Evolutionary conservation across 2,113 vertebrate genomes (phyloP).

Genomic region (Phasianus colchicus): DNA sequence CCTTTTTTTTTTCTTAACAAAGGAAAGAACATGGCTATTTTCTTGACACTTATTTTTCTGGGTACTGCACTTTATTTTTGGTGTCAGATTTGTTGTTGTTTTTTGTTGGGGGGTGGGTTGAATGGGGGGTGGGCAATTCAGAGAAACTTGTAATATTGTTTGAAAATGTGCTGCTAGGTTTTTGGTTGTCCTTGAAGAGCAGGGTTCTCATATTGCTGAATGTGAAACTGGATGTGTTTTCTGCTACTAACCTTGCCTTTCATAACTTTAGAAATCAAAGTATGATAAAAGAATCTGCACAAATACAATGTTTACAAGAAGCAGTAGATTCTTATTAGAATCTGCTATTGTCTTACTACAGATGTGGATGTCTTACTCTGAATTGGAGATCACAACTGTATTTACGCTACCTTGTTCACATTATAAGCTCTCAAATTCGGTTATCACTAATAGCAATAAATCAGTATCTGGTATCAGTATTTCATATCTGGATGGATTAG

Average conservation of each 20-base stretch:
- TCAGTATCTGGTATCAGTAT: slow-evolving; percentile 74
- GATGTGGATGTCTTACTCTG: slow-evolving; percentile 69
- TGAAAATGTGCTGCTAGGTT: slow-evolving; percentile 83
- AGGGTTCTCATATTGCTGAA: slow-evolving; percentile 76
- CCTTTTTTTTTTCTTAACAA: slow-evolving; percentile 31
- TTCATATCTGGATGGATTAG: slow-evolving; percentile 69
- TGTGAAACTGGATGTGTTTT: slow-evolving; percentile 80
- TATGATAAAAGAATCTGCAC: slow-evolving; percentile 78
- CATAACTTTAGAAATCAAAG: slow-evolving; percentile 77
- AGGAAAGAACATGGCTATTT: slow-evolving; percentile 81
- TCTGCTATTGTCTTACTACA: slow-evolving; percentile 77
- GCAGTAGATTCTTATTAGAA: slow-evolving; percentile 74
- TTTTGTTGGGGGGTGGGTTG: not conserved
- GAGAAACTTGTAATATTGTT: slow-evolving; percentile 72
- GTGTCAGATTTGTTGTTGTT: slow-evolving; percentile 59
- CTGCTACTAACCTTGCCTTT: slow-evolving; percentile 84
- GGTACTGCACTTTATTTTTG: slow-evolving; percentile 96
- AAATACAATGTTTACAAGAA: slow-evolving; percentile 83
- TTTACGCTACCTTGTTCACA: slow-evolving; percentile 71
- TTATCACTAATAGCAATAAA: slow-evolving; percentile 83
- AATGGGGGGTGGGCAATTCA: slow-evolving; percentile 66
- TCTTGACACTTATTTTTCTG: slow-evolving; percentile 86
- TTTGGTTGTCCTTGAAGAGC: slow-evolving; percentile 72
- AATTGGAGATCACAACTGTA: slow-evolving; percentile 72
- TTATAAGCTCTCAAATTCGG: slow-evolving; percentile 75